Conservation (phyloP, 2,888 invertebrate genomes). For the Sthenelais limicola region DNA sequence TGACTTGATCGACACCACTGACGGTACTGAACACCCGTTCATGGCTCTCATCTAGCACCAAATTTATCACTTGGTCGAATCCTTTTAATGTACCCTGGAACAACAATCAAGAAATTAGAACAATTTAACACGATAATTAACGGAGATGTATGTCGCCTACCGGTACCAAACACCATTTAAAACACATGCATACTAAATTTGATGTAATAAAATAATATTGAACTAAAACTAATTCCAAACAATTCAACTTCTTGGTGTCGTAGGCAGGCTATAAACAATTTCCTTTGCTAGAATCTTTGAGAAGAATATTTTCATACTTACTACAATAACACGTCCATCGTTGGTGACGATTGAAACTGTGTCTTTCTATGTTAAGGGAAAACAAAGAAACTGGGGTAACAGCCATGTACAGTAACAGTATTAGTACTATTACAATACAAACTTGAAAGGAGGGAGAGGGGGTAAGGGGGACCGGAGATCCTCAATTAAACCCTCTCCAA, state of each 20-base stretch:
- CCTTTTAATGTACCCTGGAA: conserved; percentile 94
- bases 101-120: conserved; percentile 26
- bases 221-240: not conserved
- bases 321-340: conserved; percentile 95
- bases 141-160: not conserved
- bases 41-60: conserved; percentile 97
- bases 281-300: not conserved
- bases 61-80: conserved; percentile 99
- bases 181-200: conserved; percentile 3
- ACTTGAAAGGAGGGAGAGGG: no score
- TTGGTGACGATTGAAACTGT: conserved; percentile 91
- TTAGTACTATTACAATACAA: no score
- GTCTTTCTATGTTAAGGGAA: conserved; percentile 11
- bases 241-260: not conserved
- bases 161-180: not conserved
- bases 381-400: no score
- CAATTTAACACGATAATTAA: not conserved
- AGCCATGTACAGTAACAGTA: no score
- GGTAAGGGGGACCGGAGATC: no score
- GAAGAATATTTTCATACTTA: conserved; percentile 71
- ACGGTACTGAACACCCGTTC: conserved; percentile 97
- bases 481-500: no score
- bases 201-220: not conserved
- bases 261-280: not conserved
- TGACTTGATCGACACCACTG: conserved; percentile 94